Base-by-base conservation (phyloP, 2,888 invertebrate genomes). In the Thalpophila matura region DNA sequence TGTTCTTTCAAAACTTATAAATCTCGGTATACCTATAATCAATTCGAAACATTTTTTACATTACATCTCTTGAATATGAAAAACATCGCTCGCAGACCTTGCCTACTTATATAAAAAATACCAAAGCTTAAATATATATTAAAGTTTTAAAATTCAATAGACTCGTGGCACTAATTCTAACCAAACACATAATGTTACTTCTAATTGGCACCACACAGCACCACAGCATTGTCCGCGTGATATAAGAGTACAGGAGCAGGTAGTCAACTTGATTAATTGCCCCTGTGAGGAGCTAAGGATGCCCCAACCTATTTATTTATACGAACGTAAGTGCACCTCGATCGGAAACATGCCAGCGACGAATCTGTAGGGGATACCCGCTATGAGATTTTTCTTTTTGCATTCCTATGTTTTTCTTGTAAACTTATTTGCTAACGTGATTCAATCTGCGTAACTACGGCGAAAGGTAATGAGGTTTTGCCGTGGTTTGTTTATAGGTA, bases 231-330 rank as follows among this genome's bases (percentile, higher is more conserved):
- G 82, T 82, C 75, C 79, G 76, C 77, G 79, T 81, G 71, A 69
- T 73, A 88, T 85, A 86, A 87, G 86, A 87, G 85, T 85, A 84
- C 82, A 85, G 86, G 84, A 88, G 86, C 92, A 92, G 92, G 92
- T 92, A 91, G 89, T 84, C 80, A 75, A 57, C 59, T 82, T 92
- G 92, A 93, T 92, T 91, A 90, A 93, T 92, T 87, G 89, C 86
- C 81, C 85, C 81, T 78, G 77, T 82, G 89, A 87, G 88, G 80
- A 79, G 78, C 75, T 79, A 82, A 55, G 72, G 81, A 84, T 83
- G 83, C 80, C 84, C 86, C 82, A 82, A 87, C 86, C 88, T 89
- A 88, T 89, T 87, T 88, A 87, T 87, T 87, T 88, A 86, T 84
- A 85, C 81, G 55, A 79, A 79, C 80, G 80, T 80, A 84, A 85